phyloP scores from a whole-genome alignment of 2,797 vertebrate genomes.

The Paratrypauchen microcephalus region DNA sequence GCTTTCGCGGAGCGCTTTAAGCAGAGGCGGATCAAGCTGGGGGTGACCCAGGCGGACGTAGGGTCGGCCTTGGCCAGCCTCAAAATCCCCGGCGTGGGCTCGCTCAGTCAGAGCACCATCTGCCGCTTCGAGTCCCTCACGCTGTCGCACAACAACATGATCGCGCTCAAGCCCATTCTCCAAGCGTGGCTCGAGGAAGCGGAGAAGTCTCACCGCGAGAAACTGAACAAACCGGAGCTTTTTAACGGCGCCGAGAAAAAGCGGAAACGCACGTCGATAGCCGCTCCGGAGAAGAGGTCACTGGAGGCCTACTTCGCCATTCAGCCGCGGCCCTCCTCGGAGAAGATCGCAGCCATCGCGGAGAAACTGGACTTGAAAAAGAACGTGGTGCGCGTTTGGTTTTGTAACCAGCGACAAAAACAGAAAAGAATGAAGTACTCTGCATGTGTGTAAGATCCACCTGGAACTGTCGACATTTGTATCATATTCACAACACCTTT shows the following conservation, averaged over 20 bases:
- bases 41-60: conserved; percentile 95
- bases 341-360: conserved; percentile 96
- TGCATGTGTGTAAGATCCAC: conserved; percentile 85
- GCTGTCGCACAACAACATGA: conserved; percentile 97
- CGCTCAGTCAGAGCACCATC: conserved; percentile 96
- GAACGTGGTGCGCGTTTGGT: conserved; percentile 98
- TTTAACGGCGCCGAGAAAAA: conserved; percentile 97
- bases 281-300: conserved; percentile 93
- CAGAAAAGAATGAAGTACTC: conserved; percentile 97
- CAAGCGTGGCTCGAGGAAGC: conserved; percentile 97
- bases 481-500: conserved; percentile 75
- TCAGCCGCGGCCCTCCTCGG: conserved; percentile 93
- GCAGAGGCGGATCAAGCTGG: conserved; percentile 93
- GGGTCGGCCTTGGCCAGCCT: conserved; percentile 90
- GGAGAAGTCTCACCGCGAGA: conserved; percentile 93
- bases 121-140: conserved; percentile 96
- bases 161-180: conserved; percentile 92
- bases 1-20: conserved; percentile 96
- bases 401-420: conserved; percentile 99
- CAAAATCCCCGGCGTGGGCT: conserved; percentile 94
- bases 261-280: conserved; percentile 97
- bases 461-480: conserved; percentile 79
- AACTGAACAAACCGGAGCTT: conserved; percentile 97
- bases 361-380: conserved; percentile 99
- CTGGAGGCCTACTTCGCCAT: conserved; percentile 96